Base-by-base conservation (phyloP, 1,140 invertebrate species). In the Brachionus sp. region DNA sequence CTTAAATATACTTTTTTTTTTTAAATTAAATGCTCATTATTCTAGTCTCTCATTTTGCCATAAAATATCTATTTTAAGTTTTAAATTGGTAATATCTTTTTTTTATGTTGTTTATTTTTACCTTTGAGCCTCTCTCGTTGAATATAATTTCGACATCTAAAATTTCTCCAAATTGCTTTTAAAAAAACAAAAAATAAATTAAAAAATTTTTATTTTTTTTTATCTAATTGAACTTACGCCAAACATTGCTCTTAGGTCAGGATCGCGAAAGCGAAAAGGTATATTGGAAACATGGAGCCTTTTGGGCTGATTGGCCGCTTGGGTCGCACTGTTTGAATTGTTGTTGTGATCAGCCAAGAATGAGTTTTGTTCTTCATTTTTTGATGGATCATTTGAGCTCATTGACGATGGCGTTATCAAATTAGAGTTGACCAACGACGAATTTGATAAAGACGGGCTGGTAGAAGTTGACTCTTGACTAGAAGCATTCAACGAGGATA, bases 61-160 rank as follows among this genome's bases (percentile, higher is more conserved):
- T 66, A 66, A 66, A 66, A 33, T 66, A 66, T 66, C 33, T 33
- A 64, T 64, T 64, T 64, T 33, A 33, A 33, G 33, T 33, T 66
- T 66, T 66, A 66, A 33, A 33, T 66, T 66, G 25, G 3, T 66
- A 33, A 37, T 66, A 12, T 66, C 33, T 39, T 39, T 16, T 12
- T n/a, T 16, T 39, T 9, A 44, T 39, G 7, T 50, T 1, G 1
- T 77, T 33, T 50, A 39, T 39, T 50, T 93, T 93, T 93, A 98
- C 96, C 95, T 99, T 99, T 86, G 95, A 98, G 88, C 97, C 97
- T 86, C 97, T 91, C 91, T 99, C 97, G 90, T 99, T 99, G 92
- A 98, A 99, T 89, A 98, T 98, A 87, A 98, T 98, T 93, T 99
- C 97, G 89, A 98, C 96, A 91, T 99, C 96, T 88, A 98, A 92